phyloP scores from a whole-genome alignment of 2,797 vertebrate genomes.

The Manis javanica region DNA sequence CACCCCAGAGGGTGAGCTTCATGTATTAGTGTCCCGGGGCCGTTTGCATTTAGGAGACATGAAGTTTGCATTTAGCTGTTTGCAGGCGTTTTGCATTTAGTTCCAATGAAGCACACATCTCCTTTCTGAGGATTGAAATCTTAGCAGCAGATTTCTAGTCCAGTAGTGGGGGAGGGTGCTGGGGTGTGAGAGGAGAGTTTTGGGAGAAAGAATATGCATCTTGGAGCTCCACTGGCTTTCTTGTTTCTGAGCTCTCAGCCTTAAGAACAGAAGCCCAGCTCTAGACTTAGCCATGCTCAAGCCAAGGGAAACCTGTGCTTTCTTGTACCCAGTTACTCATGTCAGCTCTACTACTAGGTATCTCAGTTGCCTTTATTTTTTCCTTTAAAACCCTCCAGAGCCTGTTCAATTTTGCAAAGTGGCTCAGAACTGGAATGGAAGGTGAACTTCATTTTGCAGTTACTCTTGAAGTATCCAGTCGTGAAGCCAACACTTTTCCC shows the following conservation, averaged over 20 bases:
- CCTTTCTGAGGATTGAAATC: neutral
- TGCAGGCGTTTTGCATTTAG: neutral
- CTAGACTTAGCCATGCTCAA: neutral
- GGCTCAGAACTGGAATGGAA: neutral
- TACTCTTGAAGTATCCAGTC: neutral
- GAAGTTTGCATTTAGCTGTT: too few relatives aligned
- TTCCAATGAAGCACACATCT: neutral
- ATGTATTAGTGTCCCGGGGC: neutral
- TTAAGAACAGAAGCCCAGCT: neutral
- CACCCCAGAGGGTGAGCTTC: neutral
- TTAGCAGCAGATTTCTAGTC: neutral
- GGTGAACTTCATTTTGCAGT: neutral
- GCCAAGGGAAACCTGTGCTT: neutral
- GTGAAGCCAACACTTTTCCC: neutral
- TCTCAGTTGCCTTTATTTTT: neutral
- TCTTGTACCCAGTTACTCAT: neutral
- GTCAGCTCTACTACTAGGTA: neutral
- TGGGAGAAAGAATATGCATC: neutral
- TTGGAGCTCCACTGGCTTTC: neutral
- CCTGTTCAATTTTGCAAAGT: slow-evolving; percentile 10
- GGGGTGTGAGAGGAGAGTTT: neutral
- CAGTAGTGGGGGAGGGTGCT: rapidly evolving
- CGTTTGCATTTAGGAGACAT: neutral
- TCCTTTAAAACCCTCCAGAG: neutral
- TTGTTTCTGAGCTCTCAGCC: neutral